A percentile compares a stretch with the other conserved stretches of the same genome.
Conservation (phyloP, 2,888 invertebrate species). For the Chrysotoxum bicinctum region DNA sequence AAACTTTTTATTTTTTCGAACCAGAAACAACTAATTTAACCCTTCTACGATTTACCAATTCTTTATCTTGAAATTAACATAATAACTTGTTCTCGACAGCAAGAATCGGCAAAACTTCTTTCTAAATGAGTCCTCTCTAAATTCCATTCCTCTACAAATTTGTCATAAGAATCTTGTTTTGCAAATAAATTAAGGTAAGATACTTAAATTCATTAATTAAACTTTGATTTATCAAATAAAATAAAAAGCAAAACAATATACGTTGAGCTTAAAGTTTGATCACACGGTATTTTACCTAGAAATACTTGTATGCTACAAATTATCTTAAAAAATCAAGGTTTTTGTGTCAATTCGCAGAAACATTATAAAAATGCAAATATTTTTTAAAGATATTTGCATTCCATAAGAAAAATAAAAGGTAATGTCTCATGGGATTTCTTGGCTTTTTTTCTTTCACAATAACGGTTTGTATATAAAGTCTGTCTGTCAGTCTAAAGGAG, state of each 20-base stretch:
- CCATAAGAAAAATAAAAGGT: not conserved
- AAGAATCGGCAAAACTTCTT: not conserved
- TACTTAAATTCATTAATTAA: not conserved
- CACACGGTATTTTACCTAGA: not conserved
- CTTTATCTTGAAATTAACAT: not conserved
- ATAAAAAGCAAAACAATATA: not conserved
- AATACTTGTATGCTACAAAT: constrained; percentile 4
- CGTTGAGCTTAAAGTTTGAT: not conserved
- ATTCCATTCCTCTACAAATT: not conserved
- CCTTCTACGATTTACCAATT: not conserved
- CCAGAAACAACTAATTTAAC: not conserved
- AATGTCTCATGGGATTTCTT: not conserved
- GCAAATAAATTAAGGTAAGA: not conserved
- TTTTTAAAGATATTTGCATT: not conserved
- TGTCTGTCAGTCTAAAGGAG: too few species aligned
- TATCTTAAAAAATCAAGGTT: constrained; percentile 23
- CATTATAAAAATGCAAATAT: constrained; percentile 19
- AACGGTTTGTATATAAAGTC: constrained; percentile 3
- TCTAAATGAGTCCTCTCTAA: not conserved
- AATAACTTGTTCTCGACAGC: not conserved
- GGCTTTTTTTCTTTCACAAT: not conserved
- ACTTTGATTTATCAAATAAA: not conserved
- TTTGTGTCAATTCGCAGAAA: constrained; percentile 32
- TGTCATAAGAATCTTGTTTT: not conserved
- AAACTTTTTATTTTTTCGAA: not conserved